Evolutionary conservation across 2,797 vertebrate species (phyloP), one percentile per base, ranked within the genome.

Genomic region (Carapus acus): DNA sequence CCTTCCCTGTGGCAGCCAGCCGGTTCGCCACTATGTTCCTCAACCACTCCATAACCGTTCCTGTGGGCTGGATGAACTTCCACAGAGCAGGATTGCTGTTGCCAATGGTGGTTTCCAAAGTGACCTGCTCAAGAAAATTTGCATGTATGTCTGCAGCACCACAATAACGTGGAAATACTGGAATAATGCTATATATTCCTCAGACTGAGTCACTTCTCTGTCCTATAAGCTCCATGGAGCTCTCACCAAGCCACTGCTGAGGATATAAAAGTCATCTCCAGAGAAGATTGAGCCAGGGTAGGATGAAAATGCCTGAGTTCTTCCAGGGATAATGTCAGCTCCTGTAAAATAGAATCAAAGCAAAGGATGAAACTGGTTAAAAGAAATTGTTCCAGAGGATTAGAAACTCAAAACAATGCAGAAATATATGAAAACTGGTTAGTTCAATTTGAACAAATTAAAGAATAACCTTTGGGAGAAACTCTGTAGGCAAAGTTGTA

Each of bases 271-370:
- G 77, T 98, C 96, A 39, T 98, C 96, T 2, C 88, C 87, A 0
- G 95, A 98, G 79, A 96, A 95, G 61, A 97, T 92, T 15, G 89
- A 79, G 40, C 93, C 94, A 0, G 96, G 96, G 49, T 98, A 98
- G 17, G 94, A 97, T 0, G 94, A 97, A 74, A 98, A 98, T 0
- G 88, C 86, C 70, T 92, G 84, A 51, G 73, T 49, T 33, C 69
- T 83, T 14, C 94, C 94, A 0, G 94, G 90, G 72, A 93, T 78
- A 24, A 36, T 8, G 4, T 49, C 41, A 14, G 54, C 76, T 17
- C n/a, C 84, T 87, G 63, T 64, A 58, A 66, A 54, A 29, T 29
- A n/a, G n/a, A 15, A 42, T 48, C 7, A 63, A 6, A 61, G 19
- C 18, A 66, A 4, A 39, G 36, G 39, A 51, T 41, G 27, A 52